Percentiles rank a stretch among this genome's conserved stretches.
These are phyloP conservation scores for Elysia chlorotica DNA, from an alignment of 1,140 invertebrate species.

Conservation along the genomic window DNA sequence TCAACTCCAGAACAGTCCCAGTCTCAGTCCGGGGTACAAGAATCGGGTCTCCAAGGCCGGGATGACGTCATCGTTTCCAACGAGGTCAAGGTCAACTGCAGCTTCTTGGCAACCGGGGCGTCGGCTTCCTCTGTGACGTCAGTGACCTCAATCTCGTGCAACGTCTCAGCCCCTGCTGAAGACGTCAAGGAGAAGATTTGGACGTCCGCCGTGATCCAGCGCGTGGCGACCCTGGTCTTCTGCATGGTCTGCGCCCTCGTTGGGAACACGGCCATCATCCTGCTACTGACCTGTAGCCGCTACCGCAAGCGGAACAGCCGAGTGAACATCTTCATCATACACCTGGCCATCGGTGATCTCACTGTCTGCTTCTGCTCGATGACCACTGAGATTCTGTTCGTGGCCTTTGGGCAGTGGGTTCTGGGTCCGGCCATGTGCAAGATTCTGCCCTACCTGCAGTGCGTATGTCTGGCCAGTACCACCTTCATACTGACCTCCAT, in stretches of 20 bases:
- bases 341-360: slow-evolving; percentile 63
- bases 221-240: slow-evolving; percentile 59
- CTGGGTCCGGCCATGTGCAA: slow-evolving; percentile 61
- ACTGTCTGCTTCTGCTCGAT: slow-evolving; percentile 62
- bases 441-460: slow-evolving; percentile 61
- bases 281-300: slow-evolving; percentile 59
- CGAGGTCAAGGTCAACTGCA: neutral
- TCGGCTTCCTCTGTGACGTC: neutral
- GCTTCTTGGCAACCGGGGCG: too few species aligned
- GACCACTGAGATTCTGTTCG: slow-evolving; percentile 62
- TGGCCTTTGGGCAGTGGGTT: slow-evolving; percentile 62
- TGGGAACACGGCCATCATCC: slow-evolving; percentile 62
- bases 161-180: neutral
- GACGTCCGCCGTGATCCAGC: slow-evolving; percentile 60
- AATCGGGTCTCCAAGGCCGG: too few species aligned
- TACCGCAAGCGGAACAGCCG: slow-evolving; percentile 57
- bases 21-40: too few species aligned
- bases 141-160: neutral
- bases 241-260: slow-evolving; percentile 61
- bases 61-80: neutral
- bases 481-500: slow-evolving; percentile 64
- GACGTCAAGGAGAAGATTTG: slow-evolving; percentile 41
- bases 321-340: slow-evolving; percentile 64
- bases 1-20: too few species aligned
- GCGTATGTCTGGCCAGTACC: slow-evolving; percentile 62